These are phyloP conservation scores for Caretta caretta DNA, from an alignment of 2,113 vertebrate genomes.

Conservation along the genomic window DNA sequence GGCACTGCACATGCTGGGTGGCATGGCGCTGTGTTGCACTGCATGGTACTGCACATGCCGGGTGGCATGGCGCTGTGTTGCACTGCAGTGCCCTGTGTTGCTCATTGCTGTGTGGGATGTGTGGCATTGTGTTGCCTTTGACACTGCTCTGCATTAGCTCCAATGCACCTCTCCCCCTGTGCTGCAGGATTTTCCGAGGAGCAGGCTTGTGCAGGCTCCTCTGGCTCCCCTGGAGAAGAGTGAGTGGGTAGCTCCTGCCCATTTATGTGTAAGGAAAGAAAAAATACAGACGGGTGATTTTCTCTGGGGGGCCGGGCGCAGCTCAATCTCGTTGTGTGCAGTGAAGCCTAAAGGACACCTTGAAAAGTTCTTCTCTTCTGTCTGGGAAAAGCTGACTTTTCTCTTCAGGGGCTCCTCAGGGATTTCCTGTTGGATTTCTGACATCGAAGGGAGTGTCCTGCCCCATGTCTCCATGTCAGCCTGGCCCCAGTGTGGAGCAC, in stretches of 20 bases:
- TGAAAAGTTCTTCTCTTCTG: slow-evolving; percentile 69
- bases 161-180: background rate
- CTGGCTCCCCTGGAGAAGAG: background rate
- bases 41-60: too few species aligned
- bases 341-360: slow-evolving; percentile 77
- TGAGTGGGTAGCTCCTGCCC: slow-evolving; percentile 41
- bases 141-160: too few species aligned
- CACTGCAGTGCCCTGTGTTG: too few species aligned
- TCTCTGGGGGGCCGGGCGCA: slow-evolving; percentile 67
- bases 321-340: slow-evolving; percentile 65
- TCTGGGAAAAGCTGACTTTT: slow-evolving; percentile 55
- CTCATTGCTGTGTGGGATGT: too few species aligned
- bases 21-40: too few species aligned
- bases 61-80: too few species aligned
- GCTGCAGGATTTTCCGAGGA: background rate
- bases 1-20: rapidly evolving
- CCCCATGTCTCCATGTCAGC: too few species aligned
- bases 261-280: slow-evolving; percentile 52
- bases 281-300: slow-evolving; percentile 61
- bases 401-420: background rate
- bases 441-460: background rate
- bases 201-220: background rate
- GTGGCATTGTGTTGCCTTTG: too few species aligned
- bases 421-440: slow-evolving; percentile 41
- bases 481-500: rapidly evolving